Evolutionary conservation across 2,113 vertebrate genomes (phyloP), one percentile per base, ranked within the genome.

Genomic region (Vicugna pacos): DNA sequence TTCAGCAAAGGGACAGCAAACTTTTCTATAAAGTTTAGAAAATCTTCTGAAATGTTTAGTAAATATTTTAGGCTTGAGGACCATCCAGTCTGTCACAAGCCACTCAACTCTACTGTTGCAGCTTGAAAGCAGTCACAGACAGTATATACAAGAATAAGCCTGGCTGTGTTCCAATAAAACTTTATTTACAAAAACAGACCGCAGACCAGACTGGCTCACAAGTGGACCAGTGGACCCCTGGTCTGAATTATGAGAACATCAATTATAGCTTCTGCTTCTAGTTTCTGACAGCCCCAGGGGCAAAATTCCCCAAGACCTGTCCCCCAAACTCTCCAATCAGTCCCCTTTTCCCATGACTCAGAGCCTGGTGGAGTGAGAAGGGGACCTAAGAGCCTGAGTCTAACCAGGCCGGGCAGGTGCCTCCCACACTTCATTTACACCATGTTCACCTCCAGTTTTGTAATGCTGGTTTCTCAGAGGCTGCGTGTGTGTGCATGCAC

Each of bases 101-200:
- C 8, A 67, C n/a, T 77, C 6, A 24, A 6, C 56, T 48, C 50
- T 28, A 54, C 48, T 65, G 28, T 7, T 30, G 14, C 0, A 64
- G 75, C 50, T 22, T n/a, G n/a, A 73, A 54, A 20, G 70, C 28
- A 52, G 62, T 28, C 35, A 54, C 7, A 75, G 60, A 46, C 15
- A 24, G 48, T 10, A 28, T 6, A 4, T 9, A n/a, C 15, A 3
- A 87, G 48, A 26, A 17, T 4, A 22, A 82, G 69, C 0, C 0
- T 84, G 80, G 60, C 87, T 46, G 8, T 64, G 22, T 46, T 72
- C 86, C 92, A 72, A 24, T 6, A 69, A 95, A 94, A 46, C 76
- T 50, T 35, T 73, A 67, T 82, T 70, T 79, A 96, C 20, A 64
- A 38, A 90, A 86, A 90, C 26, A 76, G 75, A 82, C 30, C 28